These are phyloP conservation scores for Nerophis ophidion DNA, from an alignment of 2,113 vertebrate genomes.

Conservation along the genomic window DNA sequence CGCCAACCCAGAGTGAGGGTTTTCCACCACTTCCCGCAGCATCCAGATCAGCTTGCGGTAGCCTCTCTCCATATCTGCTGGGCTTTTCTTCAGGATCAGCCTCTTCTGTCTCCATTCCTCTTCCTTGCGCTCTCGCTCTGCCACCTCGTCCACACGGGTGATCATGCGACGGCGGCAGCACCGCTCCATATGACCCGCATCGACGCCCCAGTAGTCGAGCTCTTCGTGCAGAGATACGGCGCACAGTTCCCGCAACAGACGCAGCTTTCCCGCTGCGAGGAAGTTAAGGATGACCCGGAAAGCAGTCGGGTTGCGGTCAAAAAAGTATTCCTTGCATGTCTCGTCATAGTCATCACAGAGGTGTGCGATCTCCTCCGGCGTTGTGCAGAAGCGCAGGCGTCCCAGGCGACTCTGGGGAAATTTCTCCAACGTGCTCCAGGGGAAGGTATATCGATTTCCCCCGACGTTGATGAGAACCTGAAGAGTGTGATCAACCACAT, in stretches of 20 bases:
- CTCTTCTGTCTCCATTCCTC: conserved; percentile 66
- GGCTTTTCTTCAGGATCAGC: conserved; percentile 40
- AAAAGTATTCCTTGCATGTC: conserved; percentile 84
- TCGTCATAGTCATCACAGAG: conserved; percentile 93
- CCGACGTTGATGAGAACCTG: conserved; percentile 90
- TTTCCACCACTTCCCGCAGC: conserved; percentile 86
- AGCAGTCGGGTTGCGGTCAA: conserved; percentile 85
- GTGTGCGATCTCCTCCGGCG: conserved; percentile 77
- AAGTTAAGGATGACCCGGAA: conserved; percentile 90
- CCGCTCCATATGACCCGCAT: conserved; percentile 80
- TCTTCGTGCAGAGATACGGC: conserved; percentile 91
- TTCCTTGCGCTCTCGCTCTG: conserved; percentile 72
- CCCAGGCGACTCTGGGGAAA: conserved; percentile 87
- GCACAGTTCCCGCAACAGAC: conserved; percentile 82
- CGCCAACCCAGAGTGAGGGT: conserved; percentile 85
- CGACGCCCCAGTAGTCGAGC: conserved; percentile 91
- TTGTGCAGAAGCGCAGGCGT: conserved; percentile 79
- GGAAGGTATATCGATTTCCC: conserved; percentile 84
- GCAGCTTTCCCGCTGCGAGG: conserved; percentile 86
- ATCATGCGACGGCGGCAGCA: conserved; percentile 84
- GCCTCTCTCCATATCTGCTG: conserved; percentile 54
- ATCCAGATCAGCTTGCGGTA: conserved; percentile 70
- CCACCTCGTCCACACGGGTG: conserved; percentile 76
- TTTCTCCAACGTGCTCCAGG: conserved; percentile 88
- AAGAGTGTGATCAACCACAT: conserved; percentile 64